Evolutionary conservation across 2,797 vertebrate genomes (phyloP).

Genomic region (Leuciscus waleckii): DNA sequence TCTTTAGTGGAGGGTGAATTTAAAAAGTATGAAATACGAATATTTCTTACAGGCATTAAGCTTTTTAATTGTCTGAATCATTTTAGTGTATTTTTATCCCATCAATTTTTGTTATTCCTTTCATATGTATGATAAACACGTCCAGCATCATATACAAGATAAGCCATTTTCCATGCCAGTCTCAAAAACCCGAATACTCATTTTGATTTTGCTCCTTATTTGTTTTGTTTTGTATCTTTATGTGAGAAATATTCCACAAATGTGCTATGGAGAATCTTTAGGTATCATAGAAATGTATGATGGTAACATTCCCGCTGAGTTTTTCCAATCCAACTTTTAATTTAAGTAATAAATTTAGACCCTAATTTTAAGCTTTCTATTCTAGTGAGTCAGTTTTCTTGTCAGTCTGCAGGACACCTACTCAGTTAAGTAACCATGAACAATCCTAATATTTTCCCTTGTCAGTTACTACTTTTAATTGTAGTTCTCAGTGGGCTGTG

Average conservation of each 20-base stretch:
- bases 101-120: not conserved
- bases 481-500: constrained; percentile 32
- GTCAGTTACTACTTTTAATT: constrained; percentile 32
- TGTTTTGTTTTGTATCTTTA: not conserved
- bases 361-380: not conserved
- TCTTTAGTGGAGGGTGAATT: not conserved
- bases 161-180: not conserved
- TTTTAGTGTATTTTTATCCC: not conserved
- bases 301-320: not conserved
- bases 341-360: not conserved
- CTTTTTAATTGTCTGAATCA: not conserved
- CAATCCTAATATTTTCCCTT: constrained; percentile 1
- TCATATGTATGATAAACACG: not conserved
- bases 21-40: not conserved
- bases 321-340: not conserved
- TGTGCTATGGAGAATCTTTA: not conserved
- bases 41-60: not conserved
- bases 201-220: not conserved
- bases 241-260: not conserved
- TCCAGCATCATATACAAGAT: no score
- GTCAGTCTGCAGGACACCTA: not conserved
- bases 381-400: not conserved
- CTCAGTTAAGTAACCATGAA: not conserved
- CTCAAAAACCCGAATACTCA: not conserved
- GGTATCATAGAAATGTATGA: not conserved